Base-by-base conservation (phyloP, 2,113 vertebrate species). In the Naja naja region DNA sequence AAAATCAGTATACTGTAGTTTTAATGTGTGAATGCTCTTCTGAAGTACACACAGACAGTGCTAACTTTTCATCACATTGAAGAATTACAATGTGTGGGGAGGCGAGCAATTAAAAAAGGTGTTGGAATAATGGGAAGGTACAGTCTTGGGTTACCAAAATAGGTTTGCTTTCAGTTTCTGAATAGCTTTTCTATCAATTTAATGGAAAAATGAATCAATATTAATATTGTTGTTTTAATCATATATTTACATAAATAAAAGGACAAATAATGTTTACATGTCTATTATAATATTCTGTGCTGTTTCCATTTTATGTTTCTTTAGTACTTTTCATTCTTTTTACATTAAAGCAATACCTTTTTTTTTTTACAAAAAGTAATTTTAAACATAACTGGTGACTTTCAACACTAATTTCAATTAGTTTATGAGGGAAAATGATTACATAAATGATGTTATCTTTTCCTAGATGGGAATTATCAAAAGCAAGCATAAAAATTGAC, bases 401-500 rank as follows among this genome's bases (percentile, higher is more conserved):
- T 93, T 87, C 47, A 58, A 91, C 1, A 49, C 16, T 14, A 90
- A 10, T 74, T 91, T 90, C 45, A 30, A 18, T 7, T 45, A 87
- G 16, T 69, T 74, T 12, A 43, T 64, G 7, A 69, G 22, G 5
- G 52, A 2, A 10, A 85, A 85, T 25, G 10, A 8, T 86, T 54
- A 58, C 27, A 2, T 12, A 27, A 49, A 25, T 14, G 22, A 43
- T 25, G 52, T 25, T n/a, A 92, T n/a, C 34, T 86, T 64, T 30
- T 55, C 6, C 53, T 30, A 94, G 86, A 85, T 91, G 2, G 22
- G 12, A 25, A 90, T 86, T 94, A 60, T 47, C 81, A 60, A n/a
- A 95, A 93, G 52, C 88, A 89, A 49, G 7, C 93, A 94, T 60
- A n/a, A 93, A 49, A 49, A 90, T 95, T 88, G 2, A 92, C 12